Percentiles rank a stretch among this genome's conserved stretches.
Conservation (phyloP, 2,888 invertebrate species). For the Scelioninae gen. 1 region DNA sequence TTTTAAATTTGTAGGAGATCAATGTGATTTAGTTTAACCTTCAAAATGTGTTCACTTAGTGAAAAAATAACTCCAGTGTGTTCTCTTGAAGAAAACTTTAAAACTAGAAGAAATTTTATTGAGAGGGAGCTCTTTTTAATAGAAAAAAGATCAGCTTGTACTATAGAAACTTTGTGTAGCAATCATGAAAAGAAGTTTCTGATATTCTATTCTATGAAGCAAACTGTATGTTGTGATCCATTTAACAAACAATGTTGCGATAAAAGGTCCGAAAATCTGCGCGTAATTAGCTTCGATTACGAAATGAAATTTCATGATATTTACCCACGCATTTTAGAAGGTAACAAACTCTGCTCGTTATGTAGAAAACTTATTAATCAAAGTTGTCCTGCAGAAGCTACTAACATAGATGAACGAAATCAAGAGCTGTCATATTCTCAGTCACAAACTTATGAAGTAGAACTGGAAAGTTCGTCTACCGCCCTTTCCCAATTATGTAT, state of each 20-base stretch:
- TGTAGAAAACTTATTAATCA: conserved; percentile 16
- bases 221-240: conserved; percentile 28
- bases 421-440: conserved; percentile 6
- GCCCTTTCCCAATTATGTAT: conserved; percentile 21
- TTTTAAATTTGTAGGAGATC: conserved; percentile 1
- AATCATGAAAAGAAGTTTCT: conserved; percentile 23
- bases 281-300: conserved; percentile 5
- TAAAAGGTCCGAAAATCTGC: conserved; percentile 3
- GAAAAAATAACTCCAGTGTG: not conserved
- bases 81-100: conserved; percentile 20
- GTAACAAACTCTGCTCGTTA: conserved; percentile 11
- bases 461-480: conserved; percentile 12
- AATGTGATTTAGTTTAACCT: conserved; percentile 10
- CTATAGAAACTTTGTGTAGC: conserved; percentile 16
- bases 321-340: conserved; percentile 19
- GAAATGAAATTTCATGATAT: conserved; percentile 7
- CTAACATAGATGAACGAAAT: conserved; percentile 4
- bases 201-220: conserved; percentile 12
- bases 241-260: conserved; percentile 1
- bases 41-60: conserved; percentile 10
- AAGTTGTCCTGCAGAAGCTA: conserved; percentile 1
- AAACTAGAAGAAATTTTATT: conserved; percentile 5
- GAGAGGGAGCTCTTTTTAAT: no score
- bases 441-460: conserved; percentile 1
- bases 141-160: no score